These are phyloP conservation scores for Oenanthe oenanthe DNA, from an alignment of 2,113 vertebrate genomes.

Conservation along the genomic window DNA sequence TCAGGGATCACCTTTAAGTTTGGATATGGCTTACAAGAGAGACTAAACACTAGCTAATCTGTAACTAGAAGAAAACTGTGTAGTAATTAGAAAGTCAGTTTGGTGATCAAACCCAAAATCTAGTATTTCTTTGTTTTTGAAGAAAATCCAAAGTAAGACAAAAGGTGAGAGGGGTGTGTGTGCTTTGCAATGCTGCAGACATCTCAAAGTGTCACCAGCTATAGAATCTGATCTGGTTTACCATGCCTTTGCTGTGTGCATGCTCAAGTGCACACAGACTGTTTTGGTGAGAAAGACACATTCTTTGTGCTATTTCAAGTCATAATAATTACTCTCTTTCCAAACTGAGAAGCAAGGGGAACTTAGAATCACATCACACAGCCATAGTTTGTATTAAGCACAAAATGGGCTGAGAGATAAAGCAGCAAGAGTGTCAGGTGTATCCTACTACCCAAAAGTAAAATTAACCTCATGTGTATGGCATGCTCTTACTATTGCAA, in stretches of 20 bases:
- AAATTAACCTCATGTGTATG: fast-evolving
- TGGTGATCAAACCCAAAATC: background rate
- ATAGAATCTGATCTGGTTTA: background rate
- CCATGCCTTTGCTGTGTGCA: background rate
- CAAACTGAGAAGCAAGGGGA: background rate
- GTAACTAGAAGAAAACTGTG: background rate
- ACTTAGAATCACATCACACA: background rate
- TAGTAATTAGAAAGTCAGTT: background rate
- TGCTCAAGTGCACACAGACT: background rate
- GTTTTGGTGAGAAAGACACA: background rate
- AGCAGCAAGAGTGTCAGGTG: background rate
- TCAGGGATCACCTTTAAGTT: background rate
- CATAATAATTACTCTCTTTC: background rate
- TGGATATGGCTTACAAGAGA: background rate
- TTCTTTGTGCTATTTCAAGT: background rate
- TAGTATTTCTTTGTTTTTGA: background rate
- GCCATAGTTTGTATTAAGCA: background rate
- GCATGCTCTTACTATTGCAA: background rate
- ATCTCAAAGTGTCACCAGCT: background rate
- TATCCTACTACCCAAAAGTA: background rate
- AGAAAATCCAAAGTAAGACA: background rate
- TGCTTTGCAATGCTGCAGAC: fast-evolving
- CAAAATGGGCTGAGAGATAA: background rate
- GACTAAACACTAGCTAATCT: background rate
- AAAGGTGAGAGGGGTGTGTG: fast-evolving